Percentiles rank a stretch among this genome's conserved stretches.
These are phyloP conservation scores for Endomychus coccineus DNA, from an alignment of 2,888 invertebrate species.

Conservation along the genomic window DNA sequence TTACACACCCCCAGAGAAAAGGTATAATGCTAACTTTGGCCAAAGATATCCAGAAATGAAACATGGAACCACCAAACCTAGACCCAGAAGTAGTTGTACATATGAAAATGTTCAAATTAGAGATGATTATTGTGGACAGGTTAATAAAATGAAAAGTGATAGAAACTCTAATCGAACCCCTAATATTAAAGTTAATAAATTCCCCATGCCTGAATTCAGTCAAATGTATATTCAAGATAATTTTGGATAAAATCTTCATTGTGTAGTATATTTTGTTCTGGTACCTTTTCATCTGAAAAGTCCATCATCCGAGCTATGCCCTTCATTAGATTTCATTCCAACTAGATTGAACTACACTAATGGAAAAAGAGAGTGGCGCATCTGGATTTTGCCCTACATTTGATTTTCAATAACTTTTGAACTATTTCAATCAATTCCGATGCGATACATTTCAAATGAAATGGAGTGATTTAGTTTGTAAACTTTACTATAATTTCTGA, in stretches of 20 bases:
- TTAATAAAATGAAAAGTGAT: slow-evolving; percentile 27
- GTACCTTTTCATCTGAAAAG: too few species aligned
- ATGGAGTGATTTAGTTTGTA: too few species aligned
- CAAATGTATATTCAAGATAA: slow-evolving; percentile 40
- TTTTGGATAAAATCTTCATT: slow-evolving; percentile 5
- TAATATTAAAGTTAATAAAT: slow-evolving; percentile 37
- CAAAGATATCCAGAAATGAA: slow-evolving; percentile 17
- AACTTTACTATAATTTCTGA: too few species aligned
- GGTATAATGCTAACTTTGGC: slow-evolving; percentile 39
- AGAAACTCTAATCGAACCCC: slow-evolving; percentile 26
- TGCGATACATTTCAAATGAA: too few species aligned
- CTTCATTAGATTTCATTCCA: too few species aligned
- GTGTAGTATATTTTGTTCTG: too few species aligned
- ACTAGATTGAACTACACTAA: too few species aligned
- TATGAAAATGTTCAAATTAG: slow-evolving; percentile 38
- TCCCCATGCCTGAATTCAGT: slow-evolving; percentile 41
- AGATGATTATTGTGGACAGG: slow-evolving; percentile 30
- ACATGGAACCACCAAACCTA: slow-evolving; percentile 25
- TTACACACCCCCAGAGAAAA: slow-evolving; percentile 39
- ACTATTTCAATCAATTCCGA: too few species aligned
- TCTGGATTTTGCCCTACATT: too few species aligned
- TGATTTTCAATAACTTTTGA: too few species aligned
- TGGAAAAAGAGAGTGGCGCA: too few species aligned
- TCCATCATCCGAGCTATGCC: too few species aligned
- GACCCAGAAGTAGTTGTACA: slow-evolving; percentile 36